phyloP scores from a whole-genome alignment of 2,888 invertebrate species.

The Tyria jacobaeae region DNA sequence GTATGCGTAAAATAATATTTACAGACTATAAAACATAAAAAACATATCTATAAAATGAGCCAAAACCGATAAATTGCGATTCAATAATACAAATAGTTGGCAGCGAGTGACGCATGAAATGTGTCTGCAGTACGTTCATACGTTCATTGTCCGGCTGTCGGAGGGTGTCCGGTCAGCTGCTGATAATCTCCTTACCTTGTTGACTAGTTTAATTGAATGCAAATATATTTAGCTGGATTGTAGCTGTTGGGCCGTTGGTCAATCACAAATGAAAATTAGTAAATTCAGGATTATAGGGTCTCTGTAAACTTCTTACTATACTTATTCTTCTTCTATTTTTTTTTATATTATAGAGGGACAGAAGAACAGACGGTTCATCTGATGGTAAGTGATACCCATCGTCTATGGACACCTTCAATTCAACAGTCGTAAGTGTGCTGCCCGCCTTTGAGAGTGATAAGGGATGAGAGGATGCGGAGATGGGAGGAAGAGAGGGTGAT shows the following conservation, averaged over 20 bases:
- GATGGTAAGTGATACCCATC: too few species aligned
- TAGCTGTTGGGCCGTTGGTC: background rate
- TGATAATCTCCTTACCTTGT: constrained; percentile 29
- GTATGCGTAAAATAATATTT: background rate
- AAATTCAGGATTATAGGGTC: background rate
- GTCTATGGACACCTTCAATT: too few species aligned
- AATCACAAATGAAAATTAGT: background rate
- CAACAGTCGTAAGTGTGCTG: too few species aligned
- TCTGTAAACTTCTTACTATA: too few species aligned
- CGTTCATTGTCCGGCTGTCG: constrained; percentile 9
- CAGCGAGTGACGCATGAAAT: constrained; percentile 23
- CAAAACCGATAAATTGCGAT: background rate
- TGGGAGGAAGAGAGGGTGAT: too few species aligned
- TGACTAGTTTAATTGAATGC: constrained; percentile 25
- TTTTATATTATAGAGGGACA: too few species aligned
- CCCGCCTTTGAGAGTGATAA: too few species aligned
- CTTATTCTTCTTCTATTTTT: too few species aligned
- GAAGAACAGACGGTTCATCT: too few species aligned
- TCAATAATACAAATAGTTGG: constrained; percentile 25
- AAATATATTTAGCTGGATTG: background rate
- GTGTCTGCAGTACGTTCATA: constrained; percentile 1
- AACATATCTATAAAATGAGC: background rate
- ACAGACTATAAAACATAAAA: background rate
- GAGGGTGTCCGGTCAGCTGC: constrained; percentile 34
- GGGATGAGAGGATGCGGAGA: too few species aligned